Conservation (phyloP, 2,888 invertebrate genomes). For the Entomobrya multifasciata region DNA sequence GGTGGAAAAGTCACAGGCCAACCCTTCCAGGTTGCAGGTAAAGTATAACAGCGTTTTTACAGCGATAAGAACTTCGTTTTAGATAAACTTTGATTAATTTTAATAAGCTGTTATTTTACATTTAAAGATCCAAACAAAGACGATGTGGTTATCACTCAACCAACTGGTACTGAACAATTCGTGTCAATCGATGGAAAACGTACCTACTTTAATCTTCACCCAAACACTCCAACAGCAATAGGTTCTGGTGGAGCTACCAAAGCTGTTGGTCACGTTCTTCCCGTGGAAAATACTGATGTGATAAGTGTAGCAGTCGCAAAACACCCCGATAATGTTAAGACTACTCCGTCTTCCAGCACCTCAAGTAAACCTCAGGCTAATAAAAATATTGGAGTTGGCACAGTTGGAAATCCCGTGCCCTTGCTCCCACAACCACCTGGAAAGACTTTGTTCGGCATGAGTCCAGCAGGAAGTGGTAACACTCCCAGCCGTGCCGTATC, state of each 20-base stretch:
- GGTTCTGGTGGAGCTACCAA: constrained; percentile 77
- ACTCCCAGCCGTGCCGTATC: constrained; percentile 73
- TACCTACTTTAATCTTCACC: constrained; percentile 91
- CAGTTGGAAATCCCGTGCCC: constrained; percentile 74
- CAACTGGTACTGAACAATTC: constrained; percentile 90
- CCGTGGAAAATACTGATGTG: constrained; percentile 58
- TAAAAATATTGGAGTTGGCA: constrained; percentile 72
- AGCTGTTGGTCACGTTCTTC: constrained; percentile 70
- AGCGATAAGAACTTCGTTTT: too few relatives aligned
- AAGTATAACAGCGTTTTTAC: too few relatives aligned
- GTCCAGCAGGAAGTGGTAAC: constrained; percentile 46
- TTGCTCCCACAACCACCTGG: constrained; percentile 69
- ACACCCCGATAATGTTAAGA: constrained; percentile 49
- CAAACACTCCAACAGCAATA: constrained; percentile 81
- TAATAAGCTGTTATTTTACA: too few relatives aligned
- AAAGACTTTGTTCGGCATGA: constrained; percentile 69
- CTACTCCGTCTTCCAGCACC: background rate
- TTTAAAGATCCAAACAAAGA: constrained; percentile 81
- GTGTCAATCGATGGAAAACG: constrained; percentile 95
- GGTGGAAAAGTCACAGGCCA: constrained; percentile 83
- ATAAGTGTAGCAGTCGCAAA: constrained; percentile 55
- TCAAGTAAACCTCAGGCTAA: constrained; percentile 46
- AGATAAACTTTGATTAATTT: too few relatives aligned
- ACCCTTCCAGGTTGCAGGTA: constrained; percentile 84
- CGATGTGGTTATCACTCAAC: constrained; percentile 85